These are phyloP conservation scores for Brachynemurus nebulosus DNA, from an alignment of 2,888 invertebrate genomes.

Conservation along the genomic window DNA sequence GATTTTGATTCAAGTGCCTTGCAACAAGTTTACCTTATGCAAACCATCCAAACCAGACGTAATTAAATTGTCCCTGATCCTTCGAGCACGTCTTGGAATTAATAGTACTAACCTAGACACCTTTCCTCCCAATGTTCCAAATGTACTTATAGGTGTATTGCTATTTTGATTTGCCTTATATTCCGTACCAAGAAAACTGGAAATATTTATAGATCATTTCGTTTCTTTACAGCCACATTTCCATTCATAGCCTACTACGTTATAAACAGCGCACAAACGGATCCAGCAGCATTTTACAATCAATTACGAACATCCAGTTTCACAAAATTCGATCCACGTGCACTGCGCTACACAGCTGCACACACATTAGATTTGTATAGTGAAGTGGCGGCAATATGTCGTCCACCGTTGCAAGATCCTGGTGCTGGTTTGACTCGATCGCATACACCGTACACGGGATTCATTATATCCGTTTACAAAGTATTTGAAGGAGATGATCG, in stretches of 20 bases:
- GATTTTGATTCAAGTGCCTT: background rate
- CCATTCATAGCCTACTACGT: slow-evolving; percentile 86
- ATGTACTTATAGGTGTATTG: slow-evolving; percentile 22
- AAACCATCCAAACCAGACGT: slow-evolving; percentile 78
- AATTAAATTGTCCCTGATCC: slow-evolving; percentile 61
- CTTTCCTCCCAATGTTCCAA: slow-evolving; percentile 27
- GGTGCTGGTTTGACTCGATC: slow-evolving; percentile 63
- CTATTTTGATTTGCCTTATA: slow-evolving; percentile 6
- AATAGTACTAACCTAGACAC: slow-evolving; percentile 38
- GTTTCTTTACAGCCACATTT: slow-evolving; percentile 76
- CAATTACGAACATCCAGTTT: slow-evolving; percentile 71
- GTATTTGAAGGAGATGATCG: slow-evolving; percentile 91
- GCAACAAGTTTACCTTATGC: slow-evolving; percentile 47
- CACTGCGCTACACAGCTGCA: slow-evolving; percentile 67
- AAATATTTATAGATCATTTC: too few relatives aligned
- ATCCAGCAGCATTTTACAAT: slow-evolving; percentile 74
- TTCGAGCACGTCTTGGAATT: slow-evolving; percentile 38
- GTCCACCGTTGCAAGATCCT: slow-evolving; percentile 71
- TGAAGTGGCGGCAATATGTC: slow-evolving; percentile 81
- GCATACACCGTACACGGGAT: slow-evolving; percentile 70
- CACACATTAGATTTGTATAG: slow-evolving; percentile 79
- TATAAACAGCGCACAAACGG: slow-evolving; percentile 75
- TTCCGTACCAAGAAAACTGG: too few relatives aligned
- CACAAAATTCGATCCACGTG: slow-evolving; percentile 74
- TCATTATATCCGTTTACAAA: slow-evolving; percentile 85